Evolutionary conservation across 53 echinoderm and acorn worm species (phyloP), one percentile per base, ranked within the genome.

Genomic region (Echinarachnius parma): DNA sequence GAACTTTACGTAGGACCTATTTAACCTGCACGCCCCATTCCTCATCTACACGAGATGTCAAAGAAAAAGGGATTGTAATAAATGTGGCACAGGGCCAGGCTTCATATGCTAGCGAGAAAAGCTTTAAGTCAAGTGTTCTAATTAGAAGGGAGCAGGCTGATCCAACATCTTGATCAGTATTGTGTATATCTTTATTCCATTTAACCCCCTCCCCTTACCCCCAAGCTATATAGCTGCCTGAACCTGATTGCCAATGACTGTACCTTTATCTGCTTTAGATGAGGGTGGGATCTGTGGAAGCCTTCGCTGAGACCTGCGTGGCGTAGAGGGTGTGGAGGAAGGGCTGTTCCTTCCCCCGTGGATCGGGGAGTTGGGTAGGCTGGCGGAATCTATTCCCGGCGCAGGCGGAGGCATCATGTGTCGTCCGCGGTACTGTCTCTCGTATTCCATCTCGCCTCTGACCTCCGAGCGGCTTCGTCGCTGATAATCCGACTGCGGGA

Each of bases 331-430:
- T 31, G 91, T 98, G 34, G 98, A 91, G 48, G 88, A 79, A 45
- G 98, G 98, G 66, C 91, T 90, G 59, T 78, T 84, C 59, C 96
- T 78, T 30, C 79, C 75, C 27, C 82, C 86, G 27, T 87, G 84
- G 59, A 91, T 80, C 19, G 96, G 96, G 46, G 98, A 91, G 71
- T 88, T 85, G 46, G 98, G 98, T 58, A 98, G 80, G 80, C 98
- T 98, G 36, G 91, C 66, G 28, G 88, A 77, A 39, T 87, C 85
- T 33, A 75, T 29, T 46, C 66, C 59, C 11, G 69, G 61, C 14
- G 80, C 50, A 10, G 82, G 70, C 24, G 79, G 77, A 45, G 78
- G 78, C 29, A 76, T 58, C 80, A 81, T 77, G 19, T 53, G 60
- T 31, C 75, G 65, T 16, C 71, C 64, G 13, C 86, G 64, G 62